Evolutionary conservation across 2,888 invertebrate species (phyloP).

Genomic region (Apocheima hispidaria): DNA sequence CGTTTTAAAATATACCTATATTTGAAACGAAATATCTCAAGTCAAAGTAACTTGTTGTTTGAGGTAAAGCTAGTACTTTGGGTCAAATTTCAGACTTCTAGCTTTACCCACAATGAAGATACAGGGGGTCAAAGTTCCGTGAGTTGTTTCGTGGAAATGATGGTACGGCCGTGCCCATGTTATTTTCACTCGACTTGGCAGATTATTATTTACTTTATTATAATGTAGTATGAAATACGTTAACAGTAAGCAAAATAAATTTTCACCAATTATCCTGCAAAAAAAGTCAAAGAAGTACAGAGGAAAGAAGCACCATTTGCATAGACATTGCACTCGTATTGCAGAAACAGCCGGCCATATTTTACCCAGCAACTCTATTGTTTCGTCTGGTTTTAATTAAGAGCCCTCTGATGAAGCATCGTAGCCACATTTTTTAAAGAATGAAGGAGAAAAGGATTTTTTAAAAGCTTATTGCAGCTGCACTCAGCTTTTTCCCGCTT

Average conservation of each 20-base stretch:
- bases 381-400: conserved; percentile 65
- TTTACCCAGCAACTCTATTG: conserved; percentile 58
- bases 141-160: no score
- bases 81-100: no score
- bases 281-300: not conserved
- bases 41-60: no score
- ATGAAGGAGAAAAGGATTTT: conserved; percentile 41
- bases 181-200: no score
- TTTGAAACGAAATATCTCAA: no score
- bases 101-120: no score
- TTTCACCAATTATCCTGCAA: conserved; percentile 4
- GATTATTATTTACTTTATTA: no score
- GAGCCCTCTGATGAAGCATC: conserved; percentile 63
- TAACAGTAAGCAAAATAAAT: not conserved
- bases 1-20: no score
- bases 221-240: no score
- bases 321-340: conserved; percentile 47
- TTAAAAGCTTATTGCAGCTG: conserved; percentile 24
- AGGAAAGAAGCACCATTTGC: conserved; percentile 34
- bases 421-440: conserved; percentile 51
- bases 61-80: no score
- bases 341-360: conserved; percentile 48
- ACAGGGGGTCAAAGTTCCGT: no score
- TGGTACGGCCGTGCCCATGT: no score
- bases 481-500: not conserved